Conservation (phyloP, 2,113 vertebrate species). For the Sigmodon hispidus region DNA sequence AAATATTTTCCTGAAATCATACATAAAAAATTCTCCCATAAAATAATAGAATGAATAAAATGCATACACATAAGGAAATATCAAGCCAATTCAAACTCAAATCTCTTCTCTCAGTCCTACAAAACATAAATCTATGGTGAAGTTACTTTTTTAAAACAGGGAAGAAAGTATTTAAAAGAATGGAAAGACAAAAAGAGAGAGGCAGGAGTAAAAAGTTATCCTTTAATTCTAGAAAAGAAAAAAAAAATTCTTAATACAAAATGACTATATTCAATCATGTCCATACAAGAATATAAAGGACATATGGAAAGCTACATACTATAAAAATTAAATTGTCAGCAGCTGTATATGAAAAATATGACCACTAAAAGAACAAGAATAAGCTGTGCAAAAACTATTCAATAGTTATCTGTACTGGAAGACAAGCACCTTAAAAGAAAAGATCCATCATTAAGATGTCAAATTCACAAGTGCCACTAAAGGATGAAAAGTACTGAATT, state of each 20-base stretch:
- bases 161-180: background rate
- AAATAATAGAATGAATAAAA: background rate
- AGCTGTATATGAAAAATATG: conserved; percentile 30
- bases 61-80: background rate
- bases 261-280: conserved; percentile 36
- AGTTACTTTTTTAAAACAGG: background rate
- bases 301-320: conserved; percentile 27
- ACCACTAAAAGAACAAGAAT: conserved; percentile 19
- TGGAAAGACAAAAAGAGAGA: background rate
- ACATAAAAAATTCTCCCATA: background rate
- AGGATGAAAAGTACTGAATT: background rate
- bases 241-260: conserved; percentile 31
- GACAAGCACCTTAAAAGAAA: background rate
- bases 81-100: background rate
- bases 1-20: conserved; percentile 33
- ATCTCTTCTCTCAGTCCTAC: background rate
- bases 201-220: background rate
- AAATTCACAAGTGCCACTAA: background rate
- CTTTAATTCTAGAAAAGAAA: conserved; percentile 19
- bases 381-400: background rate
- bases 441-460: background rate
- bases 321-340: conserved; percentile 61
- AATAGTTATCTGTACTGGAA: background rate
- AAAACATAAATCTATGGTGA: background rate
- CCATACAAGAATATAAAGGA: background rate